Conservation (phyloP, 2,113 vertebrate species). For the Myrmecobius fasciatus region DNA sequence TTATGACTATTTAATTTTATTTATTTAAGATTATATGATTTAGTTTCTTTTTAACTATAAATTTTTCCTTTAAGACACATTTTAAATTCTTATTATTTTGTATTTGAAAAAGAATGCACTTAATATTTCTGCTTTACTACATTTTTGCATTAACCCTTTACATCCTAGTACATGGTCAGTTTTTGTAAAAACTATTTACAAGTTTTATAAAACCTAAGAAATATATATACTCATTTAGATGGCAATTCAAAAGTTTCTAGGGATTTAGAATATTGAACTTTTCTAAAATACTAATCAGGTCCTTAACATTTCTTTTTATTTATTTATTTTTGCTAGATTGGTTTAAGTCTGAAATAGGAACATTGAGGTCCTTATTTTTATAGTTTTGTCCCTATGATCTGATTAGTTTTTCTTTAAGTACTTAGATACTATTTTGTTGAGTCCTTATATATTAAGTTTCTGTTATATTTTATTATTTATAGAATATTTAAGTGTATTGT, state of each 20-base stretch:
- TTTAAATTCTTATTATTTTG: background rate
- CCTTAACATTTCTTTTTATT: background rate
- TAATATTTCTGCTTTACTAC: background rate
- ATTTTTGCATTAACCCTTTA: background rate
- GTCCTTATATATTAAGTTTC: background rate
- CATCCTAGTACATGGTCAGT: background rate
- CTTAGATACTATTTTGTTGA: background rate
- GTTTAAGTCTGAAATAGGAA: background rate
- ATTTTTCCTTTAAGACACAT: background rate
- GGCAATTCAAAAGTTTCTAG: background rate
- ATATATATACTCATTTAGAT: background rate
- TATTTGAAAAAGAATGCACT: background rate
- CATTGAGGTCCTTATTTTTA: background rate
- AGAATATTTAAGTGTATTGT: background rate
- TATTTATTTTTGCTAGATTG: background rate
- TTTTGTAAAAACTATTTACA: background rate
- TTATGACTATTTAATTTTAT: too few relatives aligned
- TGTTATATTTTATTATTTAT: background rate
- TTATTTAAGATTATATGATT: background rate
- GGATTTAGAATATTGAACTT: background rate
- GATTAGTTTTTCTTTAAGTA: background rate
- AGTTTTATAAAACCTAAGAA: background rate
- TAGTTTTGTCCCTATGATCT: background rate
- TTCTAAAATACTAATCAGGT: background rate
- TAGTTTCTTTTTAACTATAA: background rate